A percentile compares a stretch with the other conserved stretches of the same genome.
These are phyloP conservation scores for Taurulus bubalis DNA, from an alignment of 2,113 vertebrate species.

Conservation along the genomic window DNA sequence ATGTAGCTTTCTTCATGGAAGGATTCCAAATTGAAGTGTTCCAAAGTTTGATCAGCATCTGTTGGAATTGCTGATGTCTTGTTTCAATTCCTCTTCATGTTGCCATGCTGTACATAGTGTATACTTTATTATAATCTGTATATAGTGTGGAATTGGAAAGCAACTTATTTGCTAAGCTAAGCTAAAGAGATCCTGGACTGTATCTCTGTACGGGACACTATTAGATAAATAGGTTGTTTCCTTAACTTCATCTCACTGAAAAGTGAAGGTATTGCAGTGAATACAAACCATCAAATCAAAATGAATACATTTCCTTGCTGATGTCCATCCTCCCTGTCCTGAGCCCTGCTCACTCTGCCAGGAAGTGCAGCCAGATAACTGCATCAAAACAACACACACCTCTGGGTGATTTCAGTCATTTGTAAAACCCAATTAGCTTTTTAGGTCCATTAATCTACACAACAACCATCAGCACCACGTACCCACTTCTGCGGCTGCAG, in stretches of 20 bases:
- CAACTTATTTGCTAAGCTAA: slow-evolving; percentile 2
- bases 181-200: background rate
- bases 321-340: background rate
- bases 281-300: background rate
- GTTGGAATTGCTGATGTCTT: background rate
- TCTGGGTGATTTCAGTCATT: slow-evolving; percentile 15
- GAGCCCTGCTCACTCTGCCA: slow-evolving; percentile 3
- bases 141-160: background rate
- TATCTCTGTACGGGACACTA: background rate
- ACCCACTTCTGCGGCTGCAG: slow-evolving; percentile 57
- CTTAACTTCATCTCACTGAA: background rate
- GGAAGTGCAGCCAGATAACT: background rate
- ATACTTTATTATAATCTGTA: background rate
- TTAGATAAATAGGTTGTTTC: background rate
- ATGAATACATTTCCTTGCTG: slow-evolving; percentile 1
- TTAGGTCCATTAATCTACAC: slow-evolving; percentile 1
- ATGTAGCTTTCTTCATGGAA: background rate
- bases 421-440: slow-evolving; percentile 10
- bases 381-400: slow-evolving; percentile 13
- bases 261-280: background rate
- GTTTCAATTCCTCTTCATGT: background rate
- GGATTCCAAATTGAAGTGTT: background rate
- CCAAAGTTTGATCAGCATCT: background rate
- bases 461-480: slow-evolving; percentile 28
- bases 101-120: background rate